Conservation (phyloP, 2,888 invertebrate species). For the Aethes cnicana region DNA sequence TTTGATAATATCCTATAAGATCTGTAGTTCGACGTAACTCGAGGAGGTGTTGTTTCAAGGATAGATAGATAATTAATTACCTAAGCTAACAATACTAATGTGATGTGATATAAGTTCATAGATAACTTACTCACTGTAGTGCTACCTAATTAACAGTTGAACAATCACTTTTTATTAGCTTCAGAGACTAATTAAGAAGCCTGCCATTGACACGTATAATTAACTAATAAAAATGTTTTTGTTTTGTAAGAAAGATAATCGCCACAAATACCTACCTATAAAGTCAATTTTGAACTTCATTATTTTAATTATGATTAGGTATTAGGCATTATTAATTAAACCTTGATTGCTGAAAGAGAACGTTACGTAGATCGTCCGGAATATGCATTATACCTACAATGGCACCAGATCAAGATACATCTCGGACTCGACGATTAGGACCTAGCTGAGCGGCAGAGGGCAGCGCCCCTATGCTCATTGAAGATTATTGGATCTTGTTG, state of each 20-base stretch:
- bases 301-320: neutral
- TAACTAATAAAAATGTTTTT: slow-evolving; percentile 15
- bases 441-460: slow-evolving; percentile 41
- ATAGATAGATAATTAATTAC: slow-evolving; percentile 1
- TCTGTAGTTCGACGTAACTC: neutral
- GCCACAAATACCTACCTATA: neutral
- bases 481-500: slow-evolving; percentile 60
- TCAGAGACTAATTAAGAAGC: slow-evolving; percentile 15
- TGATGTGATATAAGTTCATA: slow-evolving; percentile 1
- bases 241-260: slow-evolving; percentile 13
- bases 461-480: slow-evolving; percentile 67
- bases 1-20: too few relatives aligned
- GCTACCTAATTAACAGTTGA: slow-evolving; percentile 18
- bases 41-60: slow-evolving; percentile 7
- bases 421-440: neutral
- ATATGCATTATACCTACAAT: neutral
- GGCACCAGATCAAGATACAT: neutral
- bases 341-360: neutral
- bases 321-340: too few relatives aligned
- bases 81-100: slow-evolving; percentile 8
- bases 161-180: slow-evolving; percentile 16
- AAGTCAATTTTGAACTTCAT: neutral
- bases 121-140: neutral
- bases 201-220: slow-evolving; percentile 14
- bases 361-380: neutral